phyloP scores from a whole-genome alignment of 2,113 vertebrate genomes.

The Notarius lentiginosus region DNA sequence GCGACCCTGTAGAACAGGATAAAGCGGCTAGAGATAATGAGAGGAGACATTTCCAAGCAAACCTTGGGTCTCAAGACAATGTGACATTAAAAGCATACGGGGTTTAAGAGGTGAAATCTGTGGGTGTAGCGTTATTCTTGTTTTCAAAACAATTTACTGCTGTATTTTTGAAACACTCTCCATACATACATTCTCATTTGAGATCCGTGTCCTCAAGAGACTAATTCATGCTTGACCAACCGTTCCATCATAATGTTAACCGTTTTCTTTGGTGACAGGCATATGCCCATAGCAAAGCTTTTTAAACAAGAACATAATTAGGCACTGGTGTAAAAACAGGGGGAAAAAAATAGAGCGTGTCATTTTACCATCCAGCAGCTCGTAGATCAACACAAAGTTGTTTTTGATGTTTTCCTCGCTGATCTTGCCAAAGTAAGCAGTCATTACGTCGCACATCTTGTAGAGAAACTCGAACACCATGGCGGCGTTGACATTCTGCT shows the following conservation, averaged over 20 bases:
- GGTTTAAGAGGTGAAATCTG: neutral
- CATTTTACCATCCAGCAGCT: constrained; percentile 90
- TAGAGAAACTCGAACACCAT: constrained; percentile 99
- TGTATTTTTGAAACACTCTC: neutral
- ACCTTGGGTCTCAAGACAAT: neutral
- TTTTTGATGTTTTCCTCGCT: constrained; percentile 99
- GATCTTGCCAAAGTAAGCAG: constrained; percentile 99
- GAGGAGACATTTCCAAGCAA: too few species aligned
- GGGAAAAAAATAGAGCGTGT: neutral
- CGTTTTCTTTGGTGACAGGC: neutral
- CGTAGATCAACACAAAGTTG: constrained; percentile 99
- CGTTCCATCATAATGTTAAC: neutral
- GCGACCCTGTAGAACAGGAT: too few species aligned
- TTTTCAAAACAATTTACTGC: neutral
- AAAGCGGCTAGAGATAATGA: too few species aligned
- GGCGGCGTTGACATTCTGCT: constrained; percentile 99
- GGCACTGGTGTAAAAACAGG: neutral
- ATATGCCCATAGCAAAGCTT: too few species aligned
- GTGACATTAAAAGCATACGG: neutral
- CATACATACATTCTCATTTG: too few species aligned
- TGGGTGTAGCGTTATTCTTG: neutral
- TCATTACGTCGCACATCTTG: constrained; percentile 99
- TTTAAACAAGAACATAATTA: neutral
- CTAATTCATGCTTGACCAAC: neutral
- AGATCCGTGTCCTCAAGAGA: neutral